Base-by-base conservation (phyloP, 2,797 vertebrate species). In the Coregonus sp. region DNA sequence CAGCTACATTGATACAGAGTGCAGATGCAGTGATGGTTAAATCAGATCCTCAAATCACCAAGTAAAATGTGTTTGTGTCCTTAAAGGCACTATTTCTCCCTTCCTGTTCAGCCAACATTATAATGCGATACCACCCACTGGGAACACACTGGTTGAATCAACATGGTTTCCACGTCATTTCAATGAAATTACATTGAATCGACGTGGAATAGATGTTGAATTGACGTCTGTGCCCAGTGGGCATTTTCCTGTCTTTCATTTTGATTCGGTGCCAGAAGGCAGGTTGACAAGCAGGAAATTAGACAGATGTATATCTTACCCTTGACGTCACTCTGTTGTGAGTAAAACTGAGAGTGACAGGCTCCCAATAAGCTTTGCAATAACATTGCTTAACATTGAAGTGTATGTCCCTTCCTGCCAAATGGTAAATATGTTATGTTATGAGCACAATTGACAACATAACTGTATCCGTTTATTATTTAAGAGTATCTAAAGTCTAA, bases 291-390 rank as follows among this genome's bases (percentile, higher is more conserved):
- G 84, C 87, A 90, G 82, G 84, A 90, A 92, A 92, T 92, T 88
- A 89, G 88, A 90, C 89, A 91, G 90, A 91, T 92, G 90, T 85
- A 89, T 88, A 86, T 89, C 78, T 84, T 85, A 87, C 82, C 89
- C 84, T 83, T 82, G 79, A 82, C 85, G 84, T 89, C 81, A 80
- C 84, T 80, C 78, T 78, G 77, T 72, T 79, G 74, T 25, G 7
- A 65, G 47, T 25, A 51, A 72, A 70, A 76, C 50, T 40, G 33
- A 69, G 80, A 74, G 72, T 75, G 77, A 20, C 56, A 78, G 75
- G 16, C 20, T 50, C 47, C 20, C 9, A 14, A 29, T 3, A 47
- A 70, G 37, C 35, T 25, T 70, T 6, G 18, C 35, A 70, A 70
- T 70, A 2, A 25, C n/a, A 20, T 65, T 25, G n/a, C 6, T 20